Conservation (phyloP, 1,140 invertebrate genomes). For the Drosophila kohkoa region DNA sequence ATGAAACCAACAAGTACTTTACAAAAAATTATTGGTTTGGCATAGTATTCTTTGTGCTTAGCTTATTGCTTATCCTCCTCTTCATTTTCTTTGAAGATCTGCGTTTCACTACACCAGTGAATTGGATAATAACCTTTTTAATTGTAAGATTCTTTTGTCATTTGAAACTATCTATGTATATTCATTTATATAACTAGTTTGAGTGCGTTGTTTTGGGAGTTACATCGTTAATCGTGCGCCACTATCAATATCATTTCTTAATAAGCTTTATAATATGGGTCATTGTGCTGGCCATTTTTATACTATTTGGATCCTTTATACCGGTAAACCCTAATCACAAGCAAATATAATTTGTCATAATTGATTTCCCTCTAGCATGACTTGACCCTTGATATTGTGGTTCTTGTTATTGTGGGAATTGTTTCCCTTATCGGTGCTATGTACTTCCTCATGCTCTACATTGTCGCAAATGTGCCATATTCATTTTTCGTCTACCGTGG, state of each 20-base stretch:
- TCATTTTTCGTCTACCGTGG: slow-evolving; percentile 29
- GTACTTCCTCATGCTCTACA: slow-evolving; percentile 61
- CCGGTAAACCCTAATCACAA: slow-evolving; percentile 24
- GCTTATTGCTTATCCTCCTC: slow-evolving; percentile 32
- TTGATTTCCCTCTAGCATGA: slow-evolving; percentile 35
- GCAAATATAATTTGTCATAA: neutral
- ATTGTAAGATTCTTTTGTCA: slow-evolving; percentile 42
- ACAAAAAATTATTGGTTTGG: slow-evolving; percentile 32
- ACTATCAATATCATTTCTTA: slow-evolving; percentile 39
- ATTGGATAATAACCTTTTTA: slow-evolving; percentile 55
- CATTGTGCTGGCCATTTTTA: slow-evolving; percentile 31
- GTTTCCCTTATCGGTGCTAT: slow-evolving; percentile 49
- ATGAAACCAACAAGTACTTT: slow-evolving; percentile 9
- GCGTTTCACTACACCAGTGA: slow-evolving; percentile 44
- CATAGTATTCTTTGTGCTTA: slow-evolving; percentile 40
- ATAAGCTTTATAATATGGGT: slow-evolving; percentile 39
- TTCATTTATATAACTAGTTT: slow-evolving; percentile 20
- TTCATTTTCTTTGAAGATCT: slow-evolving; percentile 63
- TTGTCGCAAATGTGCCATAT: slow-evolving; percentile 49
- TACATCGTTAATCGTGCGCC: slow-evolving; percentile 34
- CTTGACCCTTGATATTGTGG: slow-evolving; percentile 58
- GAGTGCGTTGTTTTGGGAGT: slow-evolving; percentile 52
- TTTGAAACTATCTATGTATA: neutral
- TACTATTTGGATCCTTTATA: slow-evolving; percentile 39
- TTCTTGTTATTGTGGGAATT: slow-evolving; percentile 51